Evolutionary conservation across 2,797 vertebrate genomes (phyloP), one percentile per base, ranked within the genome.

Genomic region (Cyclopterus lumpus): DNA sequence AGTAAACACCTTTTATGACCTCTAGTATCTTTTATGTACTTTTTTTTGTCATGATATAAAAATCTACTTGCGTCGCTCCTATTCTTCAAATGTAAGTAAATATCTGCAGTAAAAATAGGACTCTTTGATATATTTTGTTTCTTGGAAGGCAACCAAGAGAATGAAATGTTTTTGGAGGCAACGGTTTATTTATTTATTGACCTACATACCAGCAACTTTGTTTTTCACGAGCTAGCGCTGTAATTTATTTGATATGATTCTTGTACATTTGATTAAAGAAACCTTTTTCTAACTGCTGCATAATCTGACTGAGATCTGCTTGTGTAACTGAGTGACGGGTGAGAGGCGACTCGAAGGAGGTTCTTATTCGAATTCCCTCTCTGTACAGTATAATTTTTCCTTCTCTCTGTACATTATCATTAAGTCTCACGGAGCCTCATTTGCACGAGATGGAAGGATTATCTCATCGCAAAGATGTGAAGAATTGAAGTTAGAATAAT

Each of bases 381-480:
- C 26, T 28, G 26, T 28, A 28, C 26, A 28, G 28, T 28, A 28
- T 28, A 28, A 28, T 58, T 6, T 10, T 5, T 42, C 5, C 6
- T 7, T 28, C 59, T 40, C 16, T 55, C 22, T 46, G 28, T 46
- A 38, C 32, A 40, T 30, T 32, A 22, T 42, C 30, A 60, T 73
- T 38, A 57, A 54, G 28, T 49, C 9, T 11, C 8, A 22, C 49
- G 4, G 54, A 55, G 34, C 26, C 9, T 42, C 20, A 67, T 79
- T 70, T 63, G 49, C 60, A 70, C 28, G 14, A 51, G 5, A 68
- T 55, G 60, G 71, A 26, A 46, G 32, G 58, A 79, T 70, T 75
- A 53, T 24, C 20, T 60, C 6, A n/a, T 34, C 40, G 38, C 5
- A 26, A 36, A 70, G 61, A 73, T 59, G 26, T 40, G n/a, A 48